These are phyloP conservation scores for Melipona quadrifasciata DNA, from an alignment of 1,140 invertebrate species.

Conservation along the genomic window DNA sequence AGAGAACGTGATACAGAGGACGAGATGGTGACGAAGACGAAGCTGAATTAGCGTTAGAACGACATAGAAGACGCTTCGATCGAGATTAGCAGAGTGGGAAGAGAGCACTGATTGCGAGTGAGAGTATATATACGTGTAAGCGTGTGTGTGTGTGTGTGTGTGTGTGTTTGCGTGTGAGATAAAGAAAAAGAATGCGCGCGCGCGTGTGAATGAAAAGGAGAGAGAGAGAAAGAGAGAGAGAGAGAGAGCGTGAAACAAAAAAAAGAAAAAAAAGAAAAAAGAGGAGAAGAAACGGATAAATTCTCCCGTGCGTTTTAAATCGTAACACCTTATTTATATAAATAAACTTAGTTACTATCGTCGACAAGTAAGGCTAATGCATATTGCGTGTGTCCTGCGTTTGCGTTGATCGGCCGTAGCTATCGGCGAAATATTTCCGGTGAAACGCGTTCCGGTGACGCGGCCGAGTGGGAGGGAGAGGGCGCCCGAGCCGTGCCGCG, in stretches of 20 bases:
- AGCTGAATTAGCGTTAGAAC: conserved; percentile 17
- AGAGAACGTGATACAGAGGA: background rate
- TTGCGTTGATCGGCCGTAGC: conserved; percentile 63
- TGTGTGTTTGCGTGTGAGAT: background rate
- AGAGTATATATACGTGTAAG: background rate
- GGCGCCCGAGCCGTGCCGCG: background rate
- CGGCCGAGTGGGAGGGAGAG: background rate
- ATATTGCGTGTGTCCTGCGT: conserved; percentile 74
- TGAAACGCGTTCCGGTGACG: background rate
- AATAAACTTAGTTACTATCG: conserved; percentile 75
- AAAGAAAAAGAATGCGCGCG: background rate
- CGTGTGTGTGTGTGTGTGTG: background rate
- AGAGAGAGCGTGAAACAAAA: background rate
- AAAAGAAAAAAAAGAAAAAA: background rate
- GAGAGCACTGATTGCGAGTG: background rate
- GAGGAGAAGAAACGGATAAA: conserved; percentile 23
- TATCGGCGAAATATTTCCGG: conserved; percentile 46
- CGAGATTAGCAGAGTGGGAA: background rate
- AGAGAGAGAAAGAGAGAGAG: background rate
- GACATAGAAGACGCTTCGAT: conserved; percentile 25
- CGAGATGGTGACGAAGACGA: background rate
- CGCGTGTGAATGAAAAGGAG: background rate
- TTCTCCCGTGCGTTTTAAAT: conserved; percentile 71
- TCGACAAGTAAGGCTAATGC: conserved; percentile 73
- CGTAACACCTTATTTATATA: conserved; percentile 78